Base-by-base conservation (phyloP, 2,888 invertebrate species). In the Mongoloraphidia duomilia region DNA sequence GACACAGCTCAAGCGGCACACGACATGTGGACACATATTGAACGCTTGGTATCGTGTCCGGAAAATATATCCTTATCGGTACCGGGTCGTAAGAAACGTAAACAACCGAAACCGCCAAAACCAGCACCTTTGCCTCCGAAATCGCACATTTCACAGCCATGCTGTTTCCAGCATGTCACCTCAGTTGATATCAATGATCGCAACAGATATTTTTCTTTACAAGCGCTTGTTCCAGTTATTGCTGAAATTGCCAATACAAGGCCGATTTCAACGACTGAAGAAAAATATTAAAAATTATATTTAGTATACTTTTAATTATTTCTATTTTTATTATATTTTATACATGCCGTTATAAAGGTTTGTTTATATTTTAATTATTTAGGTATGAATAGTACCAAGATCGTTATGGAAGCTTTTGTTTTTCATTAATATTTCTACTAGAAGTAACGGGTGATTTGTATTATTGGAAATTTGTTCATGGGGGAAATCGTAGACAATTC, bases 121-220 rank as follows among this genome's bases (percentile, higher is more conserved):
- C 72, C 74, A 42, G 69, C 72, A 5, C 74, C 76, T 41, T 66
- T 82, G 52, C 86, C 87, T 14, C 79, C 80, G 44, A 89, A 89
- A 65, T 78, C 78, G 51, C 84, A 87, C 65, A 89, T 89, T 56
- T 87, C 87, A 43, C 80, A 82, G 63, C 89, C 89, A 1, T 88
- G 87, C 63, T 85, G 85, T 62, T 89, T 89, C 65, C 82, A 84
- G 58, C 88, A 89, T 64, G 80, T 89, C 54, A 87, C 85, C 46
- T 83, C 80, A 58, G 79, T 88, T 41, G 83, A 84, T 52, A 72
- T 76, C 38, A 76, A 76, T 49, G 84, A 84, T 59, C 73, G 75
- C 52, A 71, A 74, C 47, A 71, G 80, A 52, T 81, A 80, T 57
- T 79, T 76, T 61, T 82, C 82, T 39, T 71, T 84, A 58, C 80